Percentiles rank a stretch among this genome's conserved stretches.
phyloP scores from a whole-genome alignment of 2,113 vertebrate genomes.

The Pogonocichla stellata region DNA sequence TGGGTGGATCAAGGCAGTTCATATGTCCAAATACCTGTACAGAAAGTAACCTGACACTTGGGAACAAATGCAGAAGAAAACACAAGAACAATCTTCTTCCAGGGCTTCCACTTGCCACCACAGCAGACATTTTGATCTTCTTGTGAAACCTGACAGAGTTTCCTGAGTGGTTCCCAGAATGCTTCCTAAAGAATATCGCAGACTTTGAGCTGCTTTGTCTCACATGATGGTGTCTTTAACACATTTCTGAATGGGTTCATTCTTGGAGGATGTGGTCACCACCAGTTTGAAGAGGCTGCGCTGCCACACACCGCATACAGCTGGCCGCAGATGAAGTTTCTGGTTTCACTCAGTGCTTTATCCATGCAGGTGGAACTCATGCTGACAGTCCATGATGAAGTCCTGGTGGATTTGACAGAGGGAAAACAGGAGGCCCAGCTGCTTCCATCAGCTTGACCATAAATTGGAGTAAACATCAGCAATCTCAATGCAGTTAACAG shows the following conservation, averaged over 20 bases:
- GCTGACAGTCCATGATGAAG: background rate
- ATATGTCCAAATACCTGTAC: background rate
- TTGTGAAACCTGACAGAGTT: constrained; percentile 34
- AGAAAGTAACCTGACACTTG: background rate
- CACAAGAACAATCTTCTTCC: background rate
- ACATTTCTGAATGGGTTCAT: constrained; percentile 82
- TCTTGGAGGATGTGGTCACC: constrained; percentile 52
- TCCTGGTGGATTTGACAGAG: background rate
- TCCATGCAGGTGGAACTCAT: background rate
- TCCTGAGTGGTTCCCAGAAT: constrained; percentile 74
- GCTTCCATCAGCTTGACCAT: background rate
- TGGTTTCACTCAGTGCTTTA: background rate
- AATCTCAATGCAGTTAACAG: background rate
- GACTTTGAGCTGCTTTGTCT: constrained; percentile 67
- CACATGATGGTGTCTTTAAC: constrained; percentile 74
- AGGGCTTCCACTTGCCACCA: background rate
- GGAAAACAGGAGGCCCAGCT: background rate
- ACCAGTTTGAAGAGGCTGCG: background rate
- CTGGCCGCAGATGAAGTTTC: background rate
- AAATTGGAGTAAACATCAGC: background rate
- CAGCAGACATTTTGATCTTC: rapidly evolving
- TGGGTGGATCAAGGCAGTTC: background rate
- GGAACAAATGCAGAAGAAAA: background rate
- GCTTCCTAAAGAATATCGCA: constrained; percentile 74
- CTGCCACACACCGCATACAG: no score